phyloP scores from a whole-genome alignment of 2,888 invertebrate species.

The Phengaris alcon region DNA sequence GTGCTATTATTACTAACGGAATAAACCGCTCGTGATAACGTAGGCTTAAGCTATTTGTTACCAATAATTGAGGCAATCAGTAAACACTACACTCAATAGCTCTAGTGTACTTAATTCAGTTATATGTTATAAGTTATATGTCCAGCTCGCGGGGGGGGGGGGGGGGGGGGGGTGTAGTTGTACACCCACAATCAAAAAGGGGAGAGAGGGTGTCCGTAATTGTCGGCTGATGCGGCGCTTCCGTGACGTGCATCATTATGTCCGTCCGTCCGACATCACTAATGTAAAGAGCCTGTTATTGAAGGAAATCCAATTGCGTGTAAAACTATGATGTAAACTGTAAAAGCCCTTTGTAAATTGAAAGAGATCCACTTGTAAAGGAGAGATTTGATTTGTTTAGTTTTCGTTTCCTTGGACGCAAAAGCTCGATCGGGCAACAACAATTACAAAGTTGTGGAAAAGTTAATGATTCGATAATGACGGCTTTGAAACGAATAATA shows the following conservation, averaged over 20 bases:
- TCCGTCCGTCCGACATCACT: conserved; percentile 22
- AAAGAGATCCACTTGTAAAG: too few species aligned
- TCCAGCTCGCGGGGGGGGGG: not conserved
- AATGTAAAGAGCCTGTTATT: not conserved
- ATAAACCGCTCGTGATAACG: too few species aligned
- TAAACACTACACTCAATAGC: not conserved
- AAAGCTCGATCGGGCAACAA: too few species aligned
- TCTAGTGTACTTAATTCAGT: not conserved
- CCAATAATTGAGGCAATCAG: not conserved
- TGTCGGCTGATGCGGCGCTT: conserved; percentile 42
- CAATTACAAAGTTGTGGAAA: too few species aligned
- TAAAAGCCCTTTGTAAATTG: too few species aligned
- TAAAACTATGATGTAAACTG: not conserved
- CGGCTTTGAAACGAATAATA: too few species aligned
- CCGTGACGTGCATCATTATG: conserved; percentile 50
- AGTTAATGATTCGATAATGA: too few species aligned
- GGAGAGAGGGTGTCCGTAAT: not conserved
- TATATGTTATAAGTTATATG: too few species aligned
- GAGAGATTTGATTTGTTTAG: too few species aligned
- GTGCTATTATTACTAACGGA: too few species aligned
- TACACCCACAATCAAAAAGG: not conserved
- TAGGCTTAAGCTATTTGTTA: too few species aligned
- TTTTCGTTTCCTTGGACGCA: too few species aligned
- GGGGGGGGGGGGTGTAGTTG: not conserved
- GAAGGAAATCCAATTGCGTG: not conserved